Evolutionary conservation across 2,113 vertebrate genomes (phyloP), one percentile per base, ranked within the genome.

Genomic region (Ochotona curzoniae): DNA sequence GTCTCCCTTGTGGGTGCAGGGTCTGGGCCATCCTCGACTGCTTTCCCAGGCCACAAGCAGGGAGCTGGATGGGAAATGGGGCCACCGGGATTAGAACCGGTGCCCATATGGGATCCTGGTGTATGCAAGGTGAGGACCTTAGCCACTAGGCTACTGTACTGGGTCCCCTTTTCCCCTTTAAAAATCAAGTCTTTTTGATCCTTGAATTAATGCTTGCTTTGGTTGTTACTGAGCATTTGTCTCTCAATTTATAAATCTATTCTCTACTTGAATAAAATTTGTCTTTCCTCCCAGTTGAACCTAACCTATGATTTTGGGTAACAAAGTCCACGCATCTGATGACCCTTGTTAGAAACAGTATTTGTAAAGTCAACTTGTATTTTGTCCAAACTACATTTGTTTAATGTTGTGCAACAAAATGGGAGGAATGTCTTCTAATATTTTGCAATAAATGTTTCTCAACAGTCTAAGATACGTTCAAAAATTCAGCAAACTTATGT

Each of bases 321-420:
- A 57, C 54, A 57, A 57, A 57, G 54, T 57, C 54, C 54, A 20
- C 14, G 54, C 54, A 57, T 57, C 14, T 57, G 14, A 57, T 20
- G 61, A 95, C 35, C 49, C 94, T 92, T 83, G 28, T 90, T 92
- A 92, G 83, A 92, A 92, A 70, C 89, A 86, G 78, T 35, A 85
- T 81, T 84, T 76, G 63, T 74, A 69, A 92, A 47, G 28, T 28
- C 30, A 80, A 4, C 38, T 9, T 85, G 49, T 80, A 76, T 91
- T 91, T 83, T 96, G 57, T 94, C 64, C 74, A 91, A 75, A 91
- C 12, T 5, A 44, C 38, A 57, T 10, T 44, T 44, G 38, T 44
- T 44, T 18, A n/a, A 69, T 70, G 14, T 69, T 91, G 13, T 83
- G 44, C 28, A 73, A n/a, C 78, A 15, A 95, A 78, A 32, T 83